Conservation (phyloP, 2,888 invertebrate species). For the Anticlea derivata region DNA sequence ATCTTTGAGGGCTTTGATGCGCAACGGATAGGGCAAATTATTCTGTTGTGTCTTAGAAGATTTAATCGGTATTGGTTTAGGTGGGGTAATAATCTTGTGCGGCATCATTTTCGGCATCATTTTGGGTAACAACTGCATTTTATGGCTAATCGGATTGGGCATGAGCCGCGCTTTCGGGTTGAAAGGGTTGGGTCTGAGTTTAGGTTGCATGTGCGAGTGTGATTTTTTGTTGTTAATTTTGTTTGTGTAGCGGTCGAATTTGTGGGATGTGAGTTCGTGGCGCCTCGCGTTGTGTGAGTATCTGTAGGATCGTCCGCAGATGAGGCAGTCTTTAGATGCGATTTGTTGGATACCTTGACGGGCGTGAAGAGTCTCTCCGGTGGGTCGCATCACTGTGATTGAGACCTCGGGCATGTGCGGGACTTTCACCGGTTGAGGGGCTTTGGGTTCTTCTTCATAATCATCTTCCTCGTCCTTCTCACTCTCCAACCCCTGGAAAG, state of each 20-base stretch:
- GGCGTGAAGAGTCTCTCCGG: constrained; percentile 72
- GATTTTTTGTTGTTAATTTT: constrained; percentile 66
- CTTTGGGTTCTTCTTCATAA: constrained; percentile 59
- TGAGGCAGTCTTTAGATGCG: constrained; percentile 78
- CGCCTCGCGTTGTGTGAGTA: constrained; percentile 80
- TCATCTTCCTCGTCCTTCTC: constrained; percentile 72
- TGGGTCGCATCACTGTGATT: constrained; percentile 75
- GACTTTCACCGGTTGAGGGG: constrained; percentile 50
- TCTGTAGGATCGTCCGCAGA: constrained; percentile 76
- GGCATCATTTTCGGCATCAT: constrained; percentile 61
- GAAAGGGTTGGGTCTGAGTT: constrained; percentile 77
- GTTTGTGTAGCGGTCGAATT: constrained; percentile 80
- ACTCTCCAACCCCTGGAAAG: constrained; percentile 71
- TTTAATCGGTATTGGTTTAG: constrained; percentile 73
- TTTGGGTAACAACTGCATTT: constrained; percentile 69
- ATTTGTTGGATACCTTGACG: constrained; percentile 78
- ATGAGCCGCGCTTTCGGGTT: constrained; percentile 77
- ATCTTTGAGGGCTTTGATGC: constrained; percentile 80
- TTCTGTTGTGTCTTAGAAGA: constrained; percentile 60
- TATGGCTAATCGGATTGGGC: constrained; percentile 78
- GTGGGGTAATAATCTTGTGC: constrained; percentile 58
- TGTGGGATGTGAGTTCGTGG: constrained; percentile 76
- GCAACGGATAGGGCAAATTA: constrained; percentile 74
- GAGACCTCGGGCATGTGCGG: constrained; percentile 76
- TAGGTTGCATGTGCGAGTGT: constrained; percentile 58